Percentiles rank a stretch among this genome's conserved stretches.
Evolutionary conservation across 2,113 vertebrate genomes (phyloP).

Genomic region (Protobothrops mucrosquamatus): DNA sequence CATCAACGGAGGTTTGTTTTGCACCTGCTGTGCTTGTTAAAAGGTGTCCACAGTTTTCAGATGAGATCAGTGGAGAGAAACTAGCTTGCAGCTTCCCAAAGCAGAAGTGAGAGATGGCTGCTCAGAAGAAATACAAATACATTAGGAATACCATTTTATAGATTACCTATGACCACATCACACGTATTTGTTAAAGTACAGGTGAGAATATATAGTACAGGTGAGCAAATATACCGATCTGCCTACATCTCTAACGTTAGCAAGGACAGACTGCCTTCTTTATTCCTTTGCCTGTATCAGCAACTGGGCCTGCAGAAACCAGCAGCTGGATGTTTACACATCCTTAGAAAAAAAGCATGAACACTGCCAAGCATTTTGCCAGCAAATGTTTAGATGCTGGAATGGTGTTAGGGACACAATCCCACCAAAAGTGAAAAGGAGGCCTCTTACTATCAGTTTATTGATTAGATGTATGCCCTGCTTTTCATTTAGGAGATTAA

Average conservation of each 20-base stretch:
- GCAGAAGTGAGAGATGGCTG: not conserved
- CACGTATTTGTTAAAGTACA: not conserved
- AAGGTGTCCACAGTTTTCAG: not conserved
- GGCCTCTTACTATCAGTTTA: not conserved
- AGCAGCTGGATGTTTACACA: not conserved
- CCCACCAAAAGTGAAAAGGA: not conserved
- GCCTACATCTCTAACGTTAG: not conserved
- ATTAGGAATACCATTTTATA: not conserved
- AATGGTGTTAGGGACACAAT: not conserved
- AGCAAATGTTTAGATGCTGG: not conserved
- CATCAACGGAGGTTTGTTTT: not conserved
- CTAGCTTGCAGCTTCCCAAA: not conserved
- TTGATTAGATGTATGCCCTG: not conserved
- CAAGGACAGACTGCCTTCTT: not conserved
- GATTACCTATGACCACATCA: not conserved
- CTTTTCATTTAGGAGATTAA: not conserved
- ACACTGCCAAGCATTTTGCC: not conserved
- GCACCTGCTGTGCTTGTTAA: slow-evolving; percentile 4
- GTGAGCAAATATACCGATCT: not conserved
- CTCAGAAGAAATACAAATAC: not conserved
- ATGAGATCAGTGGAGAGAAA: not conserved
- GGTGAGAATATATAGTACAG: not conserved
- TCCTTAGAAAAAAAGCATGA: not conserved
- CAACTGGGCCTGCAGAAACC: not conserved
- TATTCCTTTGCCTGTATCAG: not conserved